Conservation (phyloP, 2,888 invertebrate genomes). For the Stegophylla sp. region DNA sequence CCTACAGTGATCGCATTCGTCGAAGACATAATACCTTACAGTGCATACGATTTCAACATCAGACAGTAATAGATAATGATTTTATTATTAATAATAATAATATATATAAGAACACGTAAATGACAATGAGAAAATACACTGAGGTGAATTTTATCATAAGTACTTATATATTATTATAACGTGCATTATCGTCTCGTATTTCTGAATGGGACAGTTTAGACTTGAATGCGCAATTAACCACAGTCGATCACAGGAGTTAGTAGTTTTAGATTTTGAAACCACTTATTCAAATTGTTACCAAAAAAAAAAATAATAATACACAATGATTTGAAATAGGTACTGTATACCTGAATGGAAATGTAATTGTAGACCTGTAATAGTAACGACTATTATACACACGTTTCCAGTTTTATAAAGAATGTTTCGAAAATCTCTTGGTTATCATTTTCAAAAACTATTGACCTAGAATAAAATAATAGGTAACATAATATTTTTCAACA, state of each 20-base stretch:
- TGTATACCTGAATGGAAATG: background rate
- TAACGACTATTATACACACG: background rate
- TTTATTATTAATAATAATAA: background rate
- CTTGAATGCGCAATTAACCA: conserved; percentile 16
- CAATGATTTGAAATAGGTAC: background rate
- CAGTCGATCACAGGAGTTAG: background rate
- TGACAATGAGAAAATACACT: background rate
- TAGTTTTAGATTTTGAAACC: conserved; percentile 18
- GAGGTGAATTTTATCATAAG: too few relatives aligned
- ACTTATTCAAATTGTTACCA: conserved; percentile 9
- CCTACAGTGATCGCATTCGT: background rate
- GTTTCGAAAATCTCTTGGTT: background rate
- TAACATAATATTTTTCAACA: background rate
- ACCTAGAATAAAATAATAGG: background rate
- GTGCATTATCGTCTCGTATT: conserved; percentile 1
- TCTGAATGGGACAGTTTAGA: conserved; percentile 9
- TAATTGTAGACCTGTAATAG: background rate
- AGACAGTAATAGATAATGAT: background rate
- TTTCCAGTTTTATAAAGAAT: background rate
- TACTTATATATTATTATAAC: background rate
- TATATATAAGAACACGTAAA: background rate
- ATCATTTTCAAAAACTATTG: background rate
- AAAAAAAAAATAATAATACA: background rate
- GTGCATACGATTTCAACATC: background rate
- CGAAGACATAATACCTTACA: background rate